phyloP scores from a whole-genome alignment of 1,140 invertebrate genomes.

The Hormaphis cornu region DNA sequence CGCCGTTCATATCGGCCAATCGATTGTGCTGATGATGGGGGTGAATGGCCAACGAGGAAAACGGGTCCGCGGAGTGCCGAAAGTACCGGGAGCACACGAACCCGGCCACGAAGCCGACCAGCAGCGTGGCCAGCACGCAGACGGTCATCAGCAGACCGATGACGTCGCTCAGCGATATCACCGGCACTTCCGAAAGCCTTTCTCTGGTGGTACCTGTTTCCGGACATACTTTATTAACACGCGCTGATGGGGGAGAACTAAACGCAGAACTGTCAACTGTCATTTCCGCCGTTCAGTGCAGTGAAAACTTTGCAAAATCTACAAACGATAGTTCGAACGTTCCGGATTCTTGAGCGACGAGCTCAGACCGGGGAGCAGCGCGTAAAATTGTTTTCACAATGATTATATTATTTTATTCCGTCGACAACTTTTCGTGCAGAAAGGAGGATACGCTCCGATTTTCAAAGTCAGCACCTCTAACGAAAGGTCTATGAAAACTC shows the following conservation, averaged over 20 bases:
- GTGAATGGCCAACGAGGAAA: constrained; percentile 60
- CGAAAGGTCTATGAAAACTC: no score
- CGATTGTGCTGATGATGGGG: constrained; percentile 55
- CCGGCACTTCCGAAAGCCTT: constrained; percentile 44
- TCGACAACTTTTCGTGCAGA: no score
- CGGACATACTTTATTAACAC: not conserved
- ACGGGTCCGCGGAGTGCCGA: constrained; percentile 54
- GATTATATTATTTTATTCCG: no score
- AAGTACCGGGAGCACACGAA: constrained; percentile 71
- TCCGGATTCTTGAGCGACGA: not conserved
- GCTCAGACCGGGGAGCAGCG: no score
- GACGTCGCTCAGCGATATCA: constrained; percentile 69
- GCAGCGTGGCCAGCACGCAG: constrained; percentile 65
- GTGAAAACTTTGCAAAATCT: not conserved
- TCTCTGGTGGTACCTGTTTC: constrained; percentile 40
- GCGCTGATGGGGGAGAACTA: not conserved
- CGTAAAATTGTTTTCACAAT: no score
- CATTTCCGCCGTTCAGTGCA: not conserved
- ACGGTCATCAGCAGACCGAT: constrained; percentile 66
- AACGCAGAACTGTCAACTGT: not conserved
- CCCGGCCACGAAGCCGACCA: constrained; percentile 71
- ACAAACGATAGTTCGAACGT: not conserved
- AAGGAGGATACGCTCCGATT: no score
- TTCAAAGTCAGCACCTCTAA: no score
- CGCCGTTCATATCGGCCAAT: constrained; percentile 39